Evolutionary conservation across 2,113 vertebrate genomes (phyloP), one percentile per base, ranked within the genome.

Genomic region (Peucedramus taeniatus): DNA sequence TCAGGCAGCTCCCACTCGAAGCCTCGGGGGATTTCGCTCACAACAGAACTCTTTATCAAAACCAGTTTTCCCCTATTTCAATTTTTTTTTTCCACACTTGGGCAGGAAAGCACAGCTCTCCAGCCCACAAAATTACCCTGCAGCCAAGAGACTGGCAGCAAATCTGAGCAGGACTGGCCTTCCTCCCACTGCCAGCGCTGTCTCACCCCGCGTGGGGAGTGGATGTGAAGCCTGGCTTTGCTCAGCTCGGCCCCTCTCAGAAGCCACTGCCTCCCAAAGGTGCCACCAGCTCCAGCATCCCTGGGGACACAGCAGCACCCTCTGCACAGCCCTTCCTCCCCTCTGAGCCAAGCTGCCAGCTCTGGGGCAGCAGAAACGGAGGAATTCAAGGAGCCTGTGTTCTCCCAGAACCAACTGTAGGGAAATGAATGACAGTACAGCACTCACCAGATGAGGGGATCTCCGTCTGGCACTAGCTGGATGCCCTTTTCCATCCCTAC

Each of bases 401-500:
- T 60, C 78, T 87, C 75, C 40, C 63, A 93, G 54, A 85, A 83
- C n/a, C 82, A 91, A 65, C 10, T 47, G 31, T 7, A 92, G 27
- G 44, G 49, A 51, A 87, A 68, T 44, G 86, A 69, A 42, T 33
- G 49, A 60, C 31, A 74, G 4, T 1, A 11, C 71, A 82, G 20
- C 0, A 0, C 45, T 71, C 5, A 0, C 7, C 51, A 12, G 13
- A 30, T 3, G 0, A 1, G 15, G 56, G 28, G 47, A 47, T 49
- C 31, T 77, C 76, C 56, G 56, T 16, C 65, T 50, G 42, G 87
- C 12, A 16, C 40, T 33, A 11, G 31, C 21, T 71, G 60, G 81
- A 4, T 85, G 77, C 69, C 51, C 65, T n/a, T 16, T n/a, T 69
- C 47, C 82, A 66, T 56, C 53, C 40, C 65, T 74, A 22, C 1